Conservation (phyloP, 2,888 invertebrate species). For the Tolmerus cingulatus region DNA sequence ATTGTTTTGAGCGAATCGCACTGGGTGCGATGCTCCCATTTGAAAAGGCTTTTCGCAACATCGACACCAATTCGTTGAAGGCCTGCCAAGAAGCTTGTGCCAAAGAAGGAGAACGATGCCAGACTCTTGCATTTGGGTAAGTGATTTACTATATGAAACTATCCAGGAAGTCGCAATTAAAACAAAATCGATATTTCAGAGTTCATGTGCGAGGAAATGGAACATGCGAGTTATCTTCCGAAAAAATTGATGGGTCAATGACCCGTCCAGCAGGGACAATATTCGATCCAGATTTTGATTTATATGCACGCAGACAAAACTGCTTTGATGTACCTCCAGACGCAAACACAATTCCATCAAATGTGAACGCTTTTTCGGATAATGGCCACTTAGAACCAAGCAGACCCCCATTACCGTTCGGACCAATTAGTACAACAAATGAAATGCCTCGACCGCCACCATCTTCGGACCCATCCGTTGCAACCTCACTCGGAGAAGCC, state of each 20-base stretch:
- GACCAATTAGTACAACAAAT: constrained; percentile 6
- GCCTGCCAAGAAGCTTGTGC: constrained; percentile 72
- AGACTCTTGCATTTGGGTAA: constrained; percentile 72
- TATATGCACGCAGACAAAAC: constrained; percentile 68
- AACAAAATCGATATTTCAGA: constrained; percentile 58
- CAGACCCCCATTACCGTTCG: neutral
- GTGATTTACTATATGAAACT: neutral
- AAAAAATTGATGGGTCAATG: constrained; percentile 64
- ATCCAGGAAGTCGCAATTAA: neutral
- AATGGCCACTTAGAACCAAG: neutral
- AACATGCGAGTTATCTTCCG: constrained; percentile 67
- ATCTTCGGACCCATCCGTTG: constrained; percentile 4
- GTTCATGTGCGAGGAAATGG: constrained; percentile 71
- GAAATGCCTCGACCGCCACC: constrained; percentile 21
- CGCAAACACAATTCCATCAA: constrained; percentile 10
- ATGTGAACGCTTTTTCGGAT: neutral
- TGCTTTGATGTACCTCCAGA: constrained; percentile 60
- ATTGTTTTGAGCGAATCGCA: constrained; percentile 72
- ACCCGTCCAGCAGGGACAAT: constrained; percentile 66
- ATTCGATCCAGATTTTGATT: constrained; percentile 70
- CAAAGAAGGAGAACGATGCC: constrained; percentile 69
- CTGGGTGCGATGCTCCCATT: constrained; percentile 70
- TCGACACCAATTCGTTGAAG: constrained; percentile 68
- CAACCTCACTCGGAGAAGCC: neutral
- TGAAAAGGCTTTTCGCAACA: constrained; percentile 69